Conservation (phyloP, 2,888 invertebrate genomes). For the Monopis laevigella region DNA sequence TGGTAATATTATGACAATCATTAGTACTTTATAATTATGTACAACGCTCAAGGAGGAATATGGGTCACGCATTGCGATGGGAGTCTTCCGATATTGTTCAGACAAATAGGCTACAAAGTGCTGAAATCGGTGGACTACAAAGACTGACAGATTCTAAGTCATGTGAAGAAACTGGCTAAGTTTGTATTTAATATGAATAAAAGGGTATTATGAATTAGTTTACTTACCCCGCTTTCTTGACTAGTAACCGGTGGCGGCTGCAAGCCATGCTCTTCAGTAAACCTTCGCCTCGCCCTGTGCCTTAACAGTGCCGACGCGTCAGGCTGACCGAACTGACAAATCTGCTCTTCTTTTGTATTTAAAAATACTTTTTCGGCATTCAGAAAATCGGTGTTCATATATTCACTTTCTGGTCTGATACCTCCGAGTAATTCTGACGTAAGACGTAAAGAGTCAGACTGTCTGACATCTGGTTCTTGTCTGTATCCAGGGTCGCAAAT, state of each 20-base stretch:
- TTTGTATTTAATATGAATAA: no score
- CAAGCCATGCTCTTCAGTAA: constrained; percentile 50
- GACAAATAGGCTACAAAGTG: no score
- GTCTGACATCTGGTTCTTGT: constrained; percentile 34
- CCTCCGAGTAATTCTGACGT: constrained; percentile 51
- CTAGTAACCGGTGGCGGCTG: constrained; percentile 50
- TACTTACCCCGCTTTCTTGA: constrained; percentile 65
- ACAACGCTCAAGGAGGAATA: no score
- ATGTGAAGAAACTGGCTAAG: no score
- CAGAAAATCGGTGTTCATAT: constrained; percentile 21
- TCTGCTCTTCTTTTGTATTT: constrained; percentile 43
- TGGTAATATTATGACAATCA: no score
- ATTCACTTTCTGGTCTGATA: constrained; percentile 30
- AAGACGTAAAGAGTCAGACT: constrained; percentile 46
- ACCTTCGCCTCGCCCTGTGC: constrained; percentile 54
- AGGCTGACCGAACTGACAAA: constrained; percentile 70
- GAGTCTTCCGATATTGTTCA: no score
- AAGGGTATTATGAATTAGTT: no score
- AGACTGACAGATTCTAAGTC: no score
- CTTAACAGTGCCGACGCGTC: constrained; percentile 62
- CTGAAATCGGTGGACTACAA: no score
- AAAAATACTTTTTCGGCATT: constrained; percentile 53
- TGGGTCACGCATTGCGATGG: no score
- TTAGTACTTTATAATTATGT: no score
- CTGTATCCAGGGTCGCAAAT: constrained; percentile 50